Percentiles rank a stretch among this genome's conserved stretches.
Conservation (phyloP, 2,888 invertebrate species). For the Hemistola chrysoprasaria region DNA sequence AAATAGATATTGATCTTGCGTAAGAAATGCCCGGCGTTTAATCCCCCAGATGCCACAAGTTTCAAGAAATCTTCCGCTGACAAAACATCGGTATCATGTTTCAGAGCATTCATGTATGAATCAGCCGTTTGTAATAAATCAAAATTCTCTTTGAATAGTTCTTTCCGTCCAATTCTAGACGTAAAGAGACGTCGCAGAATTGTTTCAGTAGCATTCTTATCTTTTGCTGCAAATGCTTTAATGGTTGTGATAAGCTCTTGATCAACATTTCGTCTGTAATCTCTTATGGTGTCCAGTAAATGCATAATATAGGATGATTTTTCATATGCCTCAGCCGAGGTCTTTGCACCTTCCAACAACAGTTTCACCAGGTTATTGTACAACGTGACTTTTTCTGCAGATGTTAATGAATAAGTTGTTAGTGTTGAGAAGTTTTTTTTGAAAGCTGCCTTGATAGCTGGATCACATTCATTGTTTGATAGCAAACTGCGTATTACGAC, state of each 20-base stretch:
- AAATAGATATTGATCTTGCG: slow-evolving; percentile 51
- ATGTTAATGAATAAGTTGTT: slow-evolving; percentile 42
- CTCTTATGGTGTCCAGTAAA: slow-evolving; percentile 35
- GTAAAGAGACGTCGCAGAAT: slow-evolving; percentile 42
- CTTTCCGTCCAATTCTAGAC: slow-evolving; percentile 42
- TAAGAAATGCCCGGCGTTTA: slow-evolving; percentile 34
- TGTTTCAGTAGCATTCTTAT: slow-evolving; percentile 22
- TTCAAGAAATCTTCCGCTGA: slow-evolving; percentile 33
- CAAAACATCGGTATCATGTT: slow-evolving; percentile 45
- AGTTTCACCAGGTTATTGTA: slow-evolving; percentile 21
- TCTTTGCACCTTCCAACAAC: slow-evolving; percentile 30
- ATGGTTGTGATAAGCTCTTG: slow-evolving; percentile 34
- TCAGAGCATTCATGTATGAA: slow-evolving; percentile 52
- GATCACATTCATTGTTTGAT: slow-evolving; percentile 22
- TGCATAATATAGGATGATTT: not conserved
- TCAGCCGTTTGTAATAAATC: slow-evolving; percentile 39
- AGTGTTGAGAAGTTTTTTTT: slow-evolving; percentile 43
- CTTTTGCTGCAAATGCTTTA: slow-evolving; percentile 27
- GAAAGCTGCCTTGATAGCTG: slow-evolving; percentile 37
- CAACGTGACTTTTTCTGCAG: slow-evolving; percentile 32
- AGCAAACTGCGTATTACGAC: slow-evolving; percentile 49
- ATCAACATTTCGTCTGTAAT: slow-evolving; percentile 36
- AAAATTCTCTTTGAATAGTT: slow-evolving; percentile 45
- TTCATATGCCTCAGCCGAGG: too few relatives aligned
- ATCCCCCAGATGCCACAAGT: slow-evolving; percentile 16